Base-by-base conservation (phyloP, 2,113 vertebrate species). In the Girardinichthys multiradiatus region DNA sequence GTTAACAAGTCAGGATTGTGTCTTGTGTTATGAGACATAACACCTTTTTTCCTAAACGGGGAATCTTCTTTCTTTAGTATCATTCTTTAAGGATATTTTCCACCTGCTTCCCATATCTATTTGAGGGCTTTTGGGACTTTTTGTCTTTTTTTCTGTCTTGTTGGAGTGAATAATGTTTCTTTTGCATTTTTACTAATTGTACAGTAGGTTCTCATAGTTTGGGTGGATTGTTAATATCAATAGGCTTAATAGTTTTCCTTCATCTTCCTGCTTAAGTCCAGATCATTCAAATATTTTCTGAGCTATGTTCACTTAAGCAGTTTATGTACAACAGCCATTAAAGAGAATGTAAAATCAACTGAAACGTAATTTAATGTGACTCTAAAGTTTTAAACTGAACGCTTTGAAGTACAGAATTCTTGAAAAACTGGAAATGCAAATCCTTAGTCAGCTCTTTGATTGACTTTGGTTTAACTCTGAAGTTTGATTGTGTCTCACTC, bases 121-220 rank as follows among this genome's bases (percentile, higher is more conserved):
- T 12, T 58, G 39, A 30, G 12, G 3, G 69, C 57, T n/a, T 29
- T n/a, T 13, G 54, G 5, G 33, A 62, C 61, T 54, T 74, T 48
- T 58, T 33, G 37, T 57, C 3, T 54, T 66, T 64, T 68, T 3
- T 59, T 54, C 19, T 45, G 42, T 45, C 2, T 0, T 74, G 78
- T 0, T 73, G 78, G 57, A 65, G 1, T 57, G 39, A 76, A 77
- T 73, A 27, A n/a, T 68, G 79, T 75, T 74, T 31, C 9, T 39
- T 76, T 57, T 30, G 15, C 45, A 6, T 28, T 29, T 15, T 15
- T 59, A 1, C 2, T 26, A 12, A 59, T 7, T 59, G 4, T 4
- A 15, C 62, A 14, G 2, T 35, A 31, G 57, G 57, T 71, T 70
- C 60, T 45, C 1, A 45, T 61, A 42, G 57, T 45, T 66, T 84